A percentile compares a stretch with the other conserved stretches of the same genome.
Evolutionary conservation across 2,888 invertebrate genomes (phyloP).

Genomic region (Thymelicus sylvestris): DNA sequence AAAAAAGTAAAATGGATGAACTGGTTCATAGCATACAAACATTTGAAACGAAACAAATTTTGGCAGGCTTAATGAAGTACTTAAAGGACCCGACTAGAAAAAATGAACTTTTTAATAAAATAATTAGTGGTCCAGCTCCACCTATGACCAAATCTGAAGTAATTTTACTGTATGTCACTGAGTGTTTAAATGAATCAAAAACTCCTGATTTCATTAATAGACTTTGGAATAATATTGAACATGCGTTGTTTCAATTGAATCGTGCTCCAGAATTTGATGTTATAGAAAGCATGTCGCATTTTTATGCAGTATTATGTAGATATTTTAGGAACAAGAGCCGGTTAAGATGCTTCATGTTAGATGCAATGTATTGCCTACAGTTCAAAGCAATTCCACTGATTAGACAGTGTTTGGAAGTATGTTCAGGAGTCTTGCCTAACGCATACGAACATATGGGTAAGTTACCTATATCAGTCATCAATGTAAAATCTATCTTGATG

Average conservation of each 20-base stretch:
- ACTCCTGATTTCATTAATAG: constrained; percentile 53
- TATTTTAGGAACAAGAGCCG: constrained; percentile 61
- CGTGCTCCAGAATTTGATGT: constrained; percentile 64
- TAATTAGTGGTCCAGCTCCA: constrained; percentile 56
- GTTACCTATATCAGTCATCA: background rate
- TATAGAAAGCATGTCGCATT: constrained; percentile 70
- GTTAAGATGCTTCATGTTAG: constrained; percentile 69
- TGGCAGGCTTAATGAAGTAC: constrained; percentile 62
- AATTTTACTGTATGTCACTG: constrained; percentile 63
- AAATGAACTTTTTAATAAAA: constrained; percentile 60
- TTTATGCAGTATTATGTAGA: constrained; percentile 73
- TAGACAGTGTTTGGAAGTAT: constrained; percentile 71
- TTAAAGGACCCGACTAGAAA: constrained; percentile 63
- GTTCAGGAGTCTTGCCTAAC: constrained; percentile 71
- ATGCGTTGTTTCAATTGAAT: constrained; percentile 66
- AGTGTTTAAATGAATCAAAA: constrained; percentile 51
- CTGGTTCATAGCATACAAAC: constrained; percentile 59
- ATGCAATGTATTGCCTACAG: constrained; percentile 77
- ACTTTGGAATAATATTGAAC: constrained; percentile 65
- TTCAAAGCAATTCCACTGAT: constrained; percentile 70
- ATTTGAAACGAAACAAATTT: constrained; percentile 55
- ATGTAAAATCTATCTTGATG: too few relatives aligned
- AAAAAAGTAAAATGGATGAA: constrained; percentile 54
- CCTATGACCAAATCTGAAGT: constrained; percentile 73
- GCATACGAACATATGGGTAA: constrained; percentile 50